Conservation (phyloP, 1,140 invertebrate genomes). For the Hycleus cichorii region DNA sequence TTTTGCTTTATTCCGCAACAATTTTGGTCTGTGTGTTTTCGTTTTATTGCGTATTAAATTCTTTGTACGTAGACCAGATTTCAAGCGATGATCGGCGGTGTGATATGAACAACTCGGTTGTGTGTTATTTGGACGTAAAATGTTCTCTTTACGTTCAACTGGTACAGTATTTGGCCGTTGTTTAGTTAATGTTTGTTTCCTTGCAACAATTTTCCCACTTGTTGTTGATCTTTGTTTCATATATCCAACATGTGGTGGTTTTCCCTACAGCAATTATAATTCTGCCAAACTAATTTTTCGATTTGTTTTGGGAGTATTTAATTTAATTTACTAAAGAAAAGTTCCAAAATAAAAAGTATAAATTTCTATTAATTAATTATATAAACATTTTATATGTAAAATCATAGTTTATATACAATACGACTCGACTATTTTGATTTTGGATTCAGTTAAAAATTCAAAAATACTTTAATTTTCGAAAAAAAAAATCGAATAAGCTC, state of each 20-base stretch:
- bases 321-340: slow-evolving; percentile 12
- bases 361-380: not conserved
- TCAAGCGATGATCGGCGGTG: not conserved
- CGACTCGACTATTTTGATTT: too few species aligned
- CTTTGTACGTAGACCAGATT: too few species aligned
- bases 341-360: slow-evolving; percentile 15
- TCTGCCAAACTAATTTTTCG: slow-evolving; percentile 27
- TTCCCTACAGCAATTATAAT: slow-evolving; percentile 35
- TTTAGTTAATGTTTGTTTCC: slow-evolving; percentile 21
- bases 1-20: slow-evolving; percentile 5
- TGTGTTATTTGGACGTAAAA: slow-evolving; percentile 4
- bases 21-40: slow-evolving; percentile 16
- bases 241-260: slow-evolving; percentile 23
- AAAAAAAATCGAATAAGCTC: not conserved
- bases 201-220: slow-evolving; percentile 20
- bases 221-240: slow-evolving; percentile 24
- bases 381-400: too few species aligned
- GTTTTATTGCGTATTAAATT: not conserved
- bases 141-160: slow-evolving; percentile 33
- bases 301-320: not conserved
- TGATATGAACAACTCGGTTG: slow-evolving; percentile 32
- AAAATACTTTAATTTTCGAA: not conserved
- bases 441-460: not conserved
- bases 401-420: too few species aligned
- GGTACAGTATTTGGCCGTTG: slow-evolving; percentile 22